Conservation (phyloP, 2,797 vertebrate genomes). For the Trachurus trachurus region DNA sequence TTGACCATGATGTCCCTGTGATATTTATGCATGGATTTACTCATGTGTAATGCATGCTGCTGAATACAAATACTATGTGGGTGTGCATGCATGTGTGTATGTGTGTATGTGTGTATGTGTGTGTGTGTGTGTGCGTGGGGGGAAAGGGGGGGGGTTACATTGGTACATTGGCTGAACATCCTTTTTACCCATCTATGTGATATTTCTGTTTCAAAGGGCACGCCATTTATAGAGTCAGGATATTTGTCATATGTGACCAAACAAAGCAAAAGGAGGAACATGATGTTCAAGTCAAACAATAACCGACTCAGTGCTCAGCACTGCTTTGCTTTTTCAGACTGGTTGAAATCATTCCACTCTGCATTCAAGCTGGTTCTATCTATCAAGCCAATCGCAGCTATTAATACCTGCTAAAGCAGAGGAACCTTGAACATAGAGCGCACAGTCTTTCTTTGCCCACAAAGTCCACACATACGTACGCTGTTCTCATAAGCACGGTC, state of each 20-base stretch:
- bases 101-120: constrained; percentile 1
- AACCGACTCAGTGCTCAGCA: not conserved
- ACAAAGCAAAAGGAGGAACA: not conserved
- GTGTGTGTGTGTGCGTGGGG: not conserved
- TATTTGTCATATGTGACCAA: constrained; percentile 8
- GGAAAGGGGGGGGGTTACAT: too few relatives aligned
- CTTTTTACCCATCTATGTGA: constrained; percentile 50
- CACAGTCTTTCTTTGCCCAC: constrained; percentile 31
- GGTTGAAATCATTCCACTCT: not conserved
- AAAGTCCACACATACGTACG: constrained; percentile 21
- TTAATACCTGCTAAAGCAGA: constrained; percentile 31
- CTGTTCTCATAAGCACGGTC: constrained; percentile 35
- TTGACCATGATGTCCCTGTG: constrained; percentile 29
- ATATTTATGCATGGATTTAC: constrained; percentile 53
- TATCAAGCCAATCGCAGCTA: constrained; percentile 18
- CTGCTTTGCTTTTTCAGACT: not conserved
- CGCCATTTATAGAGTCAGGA: constrained; percentile 7
- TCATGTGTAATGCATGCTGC: constrained; percentile 54
- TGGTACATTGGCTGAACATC: constrained; percentile 59
- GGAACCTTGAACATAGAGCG: constrained; percentile 40
- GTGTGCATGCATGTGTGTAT: not conserved
- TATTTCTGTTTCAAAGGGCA: constrained; percentile 24
- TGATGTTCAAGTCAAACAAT: not conserved
- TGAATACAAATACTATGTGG: constrained; percentile 39
- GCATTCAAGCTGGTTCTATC: not conserved